Percentiles rank a stretch among this genome's conserved stretches.
Conservation (phyloP, 2,888 invertebrate genomes). For the Caenorhabditis zanzibari region DNA sequence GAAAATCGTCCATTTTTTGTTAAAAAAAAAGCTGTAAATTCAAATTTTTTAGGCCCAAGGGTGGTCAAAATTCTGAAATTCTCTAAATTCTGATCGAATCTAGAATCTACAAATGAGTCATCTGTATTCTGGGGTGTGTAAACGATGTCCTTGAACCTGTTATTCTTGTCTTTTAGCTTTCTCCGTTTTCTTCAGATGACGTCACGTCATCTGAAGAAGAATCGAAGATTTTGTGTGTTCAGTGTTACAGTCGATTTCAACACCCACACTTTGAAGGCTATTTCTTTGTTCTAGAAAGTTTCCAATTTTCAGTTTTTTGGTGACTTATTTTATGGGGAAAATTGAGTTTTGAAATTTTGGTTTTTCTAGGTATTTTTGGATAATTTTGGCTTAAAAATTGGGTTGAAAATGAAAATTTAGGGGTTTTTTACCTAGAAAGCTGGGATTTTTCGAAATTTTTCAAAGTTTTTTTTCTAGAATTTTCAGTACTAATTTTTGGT, state of each 20-base stretch:
- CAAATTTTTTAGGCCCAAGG: too few relatives aligned
- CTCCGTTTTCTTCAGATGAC: constrained; percentile 2
- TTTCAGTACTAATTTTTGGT: too few relatives aligned
- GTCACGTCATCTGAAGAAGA: not conserved
- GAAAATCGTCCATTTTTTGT: not conserved
- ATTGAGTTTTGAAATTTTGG: too few relatives aligned
- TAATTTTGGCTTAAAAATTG: too few relatives aligned
- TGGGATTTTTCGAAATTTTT: too few relatives aligned
- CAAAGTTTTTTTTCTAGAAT: too few relatives aligned
- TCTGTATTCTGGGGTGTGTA: not conserved
- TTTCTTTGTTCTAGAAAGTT: not conserved
- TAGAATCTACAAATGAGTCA: constrained; percentile 13
- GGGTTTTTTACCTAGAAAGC: too few relatives aligned
- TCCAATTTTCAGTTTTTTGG: not conserved
- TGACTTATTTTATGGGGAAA: too few relatives aligned
- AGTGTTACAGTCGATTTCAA: not conserved
- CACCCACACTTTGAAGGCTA: not conserved
- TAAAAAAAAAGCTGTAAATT: too few relatives aligned
- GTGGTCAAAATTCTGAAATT: too few relatives aligned
- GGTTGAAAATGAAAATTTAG: too few relatives aligned
- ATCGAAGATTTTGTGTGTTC: not conserved
- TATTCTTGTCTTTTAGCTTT: constrained; percentile 3
- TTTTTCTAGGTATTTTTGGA: too few relatives aligned
- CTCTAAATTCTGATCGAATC: not conserved
- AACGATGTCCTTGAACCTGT: constrained; percentile 29